These are phyloP conservation scores for Tetranychus truncatus DNA, from an alignment of 2,888 invertebrate species.

Conservation along the genomic window DNA sequence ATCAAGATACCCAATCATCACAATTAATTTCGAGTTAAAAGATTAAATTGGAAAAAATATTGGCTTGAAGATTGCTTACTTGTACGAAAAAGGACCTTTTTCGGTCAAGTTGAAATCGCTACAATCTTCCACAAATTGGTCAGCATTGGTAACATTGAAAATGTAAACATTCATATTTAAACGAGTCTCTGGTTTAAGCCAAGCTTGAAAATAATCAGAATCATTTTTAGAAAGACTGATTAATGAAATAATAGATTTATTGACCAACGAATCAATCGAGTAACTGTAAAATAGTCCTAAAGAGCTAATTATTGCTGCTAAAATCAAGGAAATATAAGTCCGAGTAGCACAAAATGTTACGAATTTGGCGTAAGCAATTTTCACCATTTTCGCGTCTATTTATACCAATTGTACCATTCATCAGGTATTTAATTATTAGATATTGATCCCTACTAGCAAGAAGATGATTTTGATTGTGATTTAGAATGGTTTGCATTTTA, in stretches of 20 bases:
- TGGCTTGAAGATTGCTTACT: neutral
- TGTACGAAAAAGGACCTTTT: neutral
- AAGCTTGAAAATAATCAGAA: neutral
- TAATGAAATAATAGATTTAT: neutral
- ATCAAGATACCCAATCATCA: neutral
- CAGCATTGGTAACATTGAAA: neutral
- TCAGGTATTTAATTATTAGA: neutral
- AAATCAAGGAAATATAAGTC: neutral
- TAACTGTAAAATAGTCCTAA: neutral
- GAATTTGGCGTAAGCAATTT: neutral
- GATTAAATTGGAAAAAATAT: neutral
- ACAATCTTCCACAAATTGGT: neutral
- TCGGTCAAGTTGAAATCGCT: neutral
- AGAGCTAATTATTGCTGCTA: neutral
- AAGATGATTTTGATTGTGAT: no score
- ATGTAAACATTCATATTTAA: neutral
- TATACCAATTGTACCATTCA: neutral
- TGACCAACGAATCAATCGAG: neutral
- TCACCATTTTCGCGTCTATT: neutral
- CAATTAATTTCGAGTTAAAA: neutral
- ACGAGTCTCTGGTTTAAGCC: neutral
- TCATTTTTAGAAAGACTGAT: neutral
- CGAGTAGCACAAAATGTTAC: neutral
- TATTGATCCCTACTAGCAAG: no score
- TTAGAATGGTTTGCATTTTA: no score